These are phyloP conservation scores for Spodoptera litura DNA, from an alignment of 1,140 invertebrate species.

Conservation along the genomic window DNA sequence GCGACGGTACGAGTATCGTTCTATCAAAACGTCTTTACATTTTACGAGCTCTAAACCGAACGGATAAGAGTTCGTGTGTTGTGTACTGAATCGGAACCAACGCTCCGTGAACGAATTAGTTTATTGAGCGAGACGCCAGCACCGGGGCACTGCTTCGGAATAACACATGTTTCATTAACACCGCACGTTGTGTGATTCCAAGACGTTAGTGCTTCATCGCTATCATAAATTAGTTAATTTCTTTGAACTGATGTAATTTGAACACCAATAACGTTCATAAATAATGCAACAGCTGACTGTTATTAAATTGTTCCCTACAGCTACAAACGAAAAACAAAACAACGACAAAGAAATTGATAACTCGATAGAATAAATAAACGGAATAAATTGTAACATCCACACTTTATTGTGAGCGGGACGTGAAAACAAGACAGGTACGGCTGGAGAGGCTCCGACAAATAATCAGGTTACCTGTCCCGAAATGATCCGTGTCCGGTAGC, in stretches of 20 bases:
- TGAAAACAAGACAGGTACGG: neutral
- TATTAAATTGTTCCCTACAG: neutral
- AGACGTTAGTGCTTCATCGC: neutral
- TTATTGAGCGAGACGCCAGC: slow-evolving; percentile 38
- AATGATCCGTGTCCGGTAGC: slow-evolving; percentile 21
- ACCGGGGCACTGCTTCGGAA: slow-evolving; percentile 24
- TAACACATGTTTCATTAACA: slow-evolving; percentile 25
- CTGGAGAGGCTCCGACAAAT: neutral
- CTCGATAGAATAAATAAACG: neutral
- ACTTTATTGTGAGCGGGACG: neutral
- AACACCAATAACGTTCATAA: no score
- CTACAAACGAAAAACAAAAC: no score
- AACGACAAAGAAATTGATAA: no score
- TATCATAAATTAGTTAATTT: no score
- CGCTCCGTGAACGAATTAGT: slow-evolving; percentile 38
- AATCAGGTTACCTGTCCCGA: slow-evolving; percentile 27
- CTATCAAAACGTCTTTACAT: slow-evolving; percentile 43
- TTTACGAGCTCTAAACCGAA: slow-evolving; percentile 38
- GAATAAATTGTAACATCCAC: neutral
- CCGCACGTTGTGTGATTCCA: neutral
- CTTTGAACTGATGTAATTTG: no score
- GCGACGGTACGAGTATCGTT: slow-evolving; percentile 17
- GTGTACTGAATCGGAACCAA: slow-evolving; percentile 31
- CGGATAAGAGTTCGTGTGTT: slow-evolving; percentile 23
- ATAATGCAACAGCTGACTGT: no score